Conservation (phyloP, 2,888 invertebrate genomes). For the Agriopis marginaria region DNA sequence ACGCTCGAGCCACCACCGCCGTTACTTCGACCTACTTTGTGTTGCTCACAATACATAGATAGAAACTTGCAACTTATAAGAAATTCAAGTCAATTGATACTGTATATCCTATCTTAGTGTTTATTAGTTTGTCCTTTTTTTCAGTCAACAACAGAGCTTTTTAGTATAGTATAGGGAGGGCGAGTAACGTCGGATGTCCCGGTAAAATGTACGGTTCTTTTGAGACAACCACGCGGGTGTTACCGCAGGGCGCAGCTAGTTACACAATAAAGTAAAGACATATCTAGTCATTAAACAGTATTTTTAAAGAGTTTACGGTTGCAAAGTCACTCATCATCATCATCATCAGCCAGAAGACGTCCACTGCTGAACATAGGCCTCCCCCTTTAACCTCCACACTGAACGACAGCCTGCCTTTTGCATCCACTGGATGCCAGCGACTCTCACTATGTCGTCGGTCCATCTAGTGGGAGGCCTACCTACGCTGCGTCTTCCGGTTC, state of each 20-base stretch:
- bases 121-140: too few species aligned
- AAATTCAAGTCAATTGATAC: constrained; percentile 60
- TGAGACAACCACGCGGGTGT: not conserved
- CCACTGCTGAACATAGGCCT: too few species aligned
- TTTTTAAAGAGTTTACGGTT: not conserved
- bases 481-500: too few species aligned
- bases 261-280: too few species aligned
- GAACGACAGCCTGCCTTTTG: too few species aligned
- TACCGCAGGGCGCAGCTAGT: not conserved
- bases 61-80: constrained; percentile 65
- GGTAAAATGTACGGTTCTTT: not conserved
- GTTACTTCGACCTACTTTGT: constrained; percentile 43
- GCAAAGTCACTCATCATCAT: constrained; percentile 6
- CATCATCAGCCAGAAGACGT: too few species aligned
- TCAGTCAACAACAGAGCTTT: not conserved
- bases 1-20: constrained; percentile 55
- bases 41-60: constrained; percentile 66
- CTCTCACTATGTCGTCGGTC: too few species aligned
- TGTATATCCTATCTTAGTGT: too few species aligned
- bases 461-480: too few species aligned
- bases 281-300: too few species aligned
- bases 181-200: not conserved
- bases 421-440: too few species aligned
- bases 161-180: not conserved
- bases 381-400: too few species aligned